A percentile compares a stretch with the other conserved stretches of the same genome.
phyloP scores from a whole-genome alignment of 2,888 invertebrate genomes.

The Gymnosoma rotundatum region DNA sequence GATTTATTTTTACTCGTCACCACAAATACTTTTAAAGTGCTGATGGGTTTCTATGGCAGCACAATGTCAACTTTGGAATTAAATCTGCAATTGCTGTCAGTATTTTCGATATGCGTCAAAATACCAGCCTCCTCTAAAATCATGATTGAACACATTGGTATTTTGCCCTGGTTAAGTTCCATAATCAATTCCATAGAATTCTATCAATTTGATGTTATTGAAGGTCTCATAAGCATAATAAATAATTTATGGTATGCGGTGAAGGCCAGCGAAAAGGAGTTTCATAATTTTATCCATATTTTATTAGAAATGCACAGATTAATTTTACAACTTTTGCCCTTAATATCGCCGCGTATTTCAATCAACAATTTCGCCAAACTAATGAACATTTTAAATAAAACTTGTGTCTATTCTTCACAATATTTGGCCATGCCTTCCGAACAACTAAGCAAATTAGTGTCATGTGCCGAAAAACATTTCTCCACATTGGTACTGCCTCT shows the following conservation, averaged over 20 bases:
- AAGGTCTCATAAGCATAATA: conserved; percentile 79
- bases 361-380: conserved; percentile 75
- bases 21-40: conserved; percentile 89
- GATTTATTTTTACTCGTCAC: conserved; percentile 90
- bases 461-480: conserved; percentile 77
- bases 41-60: conserved; percentile 88
- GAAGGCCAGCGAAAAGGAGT: conserved; percentile 75
- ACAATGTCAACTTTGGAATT: conserved; percentile 85
- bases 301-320: conserved; percentile 76
- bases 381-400: conserved; percentile 79
- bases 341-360: conserved; percentile 79
- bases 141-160: conserved; percentile 86
- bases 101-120: conserved; percentile 85
- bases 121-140: conserved; percentile 86
- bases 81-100: conserved; percentile 86
- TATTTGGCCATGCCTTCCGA: conserved; percentile 72
- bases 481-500: conserved; percentile 75
- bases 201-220: conserved; percentile 81
- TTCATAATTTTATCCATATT: conserved; percentile 76
- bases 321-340: conserved; percentile 76
- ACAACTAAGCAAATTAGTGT: conserved; percentile 76
- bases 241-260: conserved; percentile 81
- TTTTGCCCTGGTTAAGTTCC: conserved; percentile 87
- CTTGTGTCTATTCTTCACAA: conserved; percentile 70
- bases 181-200: conserved; percentile 80